A percentile compares a stretch with the other conserved stretches of the same genome.
These are phyloP conservation scores for Seriola aureovittata DNA, from an alignment of 2,113 vertebrate genomes.

Conservation along the genomic window DNA sequence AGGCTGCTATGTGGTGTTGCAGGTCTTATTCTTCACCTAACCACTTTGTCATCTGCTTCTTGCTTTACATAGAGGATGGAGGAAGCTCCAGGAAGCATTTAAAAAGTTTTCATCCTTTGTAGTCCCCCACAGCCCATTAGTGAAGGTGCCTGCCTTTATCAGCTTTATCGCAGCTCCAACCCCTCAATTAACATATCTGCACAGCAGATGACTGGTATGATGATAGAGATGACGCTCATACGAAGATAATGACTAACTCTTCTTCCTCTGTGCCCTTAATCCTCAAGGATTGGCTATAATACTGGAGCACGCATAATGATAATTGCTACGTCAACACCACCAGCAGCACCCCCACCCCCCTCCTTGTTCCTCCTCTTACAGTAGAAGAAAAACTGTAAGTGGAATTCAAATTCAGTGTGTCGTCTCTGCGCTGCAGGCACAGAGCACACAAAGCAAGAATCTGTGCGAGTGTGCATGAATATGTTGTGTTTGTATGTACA, in stretches of 20 bases:
- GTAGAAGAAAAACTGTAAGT: constrained; percentile 32
- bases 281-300: constrained; percentile 52
- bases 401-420: constrained; percentile 46
- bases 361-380: constrained; percentile 9
- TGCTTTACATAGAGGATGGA: neutral
- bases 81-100: neutral
- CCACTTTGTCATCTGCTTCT: neutral
- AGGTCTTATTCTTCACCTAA: neutral
- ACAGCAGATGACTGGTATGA: constrained; percentile 52
- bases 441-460: neutral
- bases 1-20: neutral
- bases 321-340: constrained; percentile 61
- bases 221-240: constrained; percentile 50
- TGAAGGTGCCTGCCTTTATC: constrained; percentile 27
- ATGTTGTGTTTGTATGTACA: neutral
- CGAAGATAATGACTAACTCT: constrained; percentile 60
- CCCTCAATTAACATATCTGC: constrained; percentile 44
- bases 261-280: constrained; percentile 51
- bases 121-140: neutral
- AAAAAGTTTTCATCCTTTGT: constrained; percentile 11
- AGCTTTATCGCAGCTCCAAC: neutral
- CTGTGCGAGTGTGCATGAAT: neutral
- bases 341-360: constrained; percentile 8
- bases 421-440: constrained; percentile 1
- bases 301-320: constrained; percentile 40